Evolutionary conservation across 2,888 invertebrate species (phyloP), one percentile per base, ranked within the genome.

Genomic region (Heliothis peltigera): DNA sequence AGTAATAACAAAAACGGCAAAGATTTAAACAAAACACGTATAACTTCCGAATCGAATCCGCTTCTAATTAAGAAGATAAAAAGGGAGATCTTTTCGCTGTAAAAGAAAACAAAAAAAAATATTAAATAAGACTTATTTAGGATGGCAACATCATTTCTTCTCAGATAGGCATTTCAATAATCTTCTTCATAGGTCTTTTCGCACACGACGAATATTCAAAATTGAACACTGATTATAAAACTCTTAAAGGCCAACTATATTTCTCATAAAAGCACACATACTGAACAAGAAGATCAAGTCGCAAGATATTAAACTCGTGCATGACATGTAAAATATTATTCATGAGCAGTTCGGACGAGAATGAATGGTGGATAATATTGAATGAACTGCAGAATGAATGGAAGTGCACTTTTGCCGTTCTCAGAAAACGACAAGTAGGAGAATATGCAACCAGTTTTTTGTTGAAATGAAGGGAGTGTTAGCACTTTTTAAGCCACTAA

Each of bases 351-450:
- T 39, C n/a, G 39, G n/a, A 39, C 39, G 39, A n/a, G 39, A 39
- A 39, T 39, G 39, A 39, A 39, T 39, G 39, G 39, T 39, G n/a
- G 39, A 39, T 39, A 39, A 39, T 39, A 39, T n/a, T 39, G 39
- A 39, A 39, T 35, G 35, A 15, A 15, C 15, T 35, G 35, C 15
- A 4, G 35, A 28, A 21, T 39, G 19, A 65, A 65, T 21, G 54
- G 19, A 52, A 44, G 8, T 39, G 35, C 44, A 39, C 6, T 46
- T 28, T 7, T 10, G 51, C 17, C n/a, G 15, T 66, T 10, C 1
- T n/a, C 19, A n/a, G 28, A 35, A 64, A 54, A 56, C 46, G 39
- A 15, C 39, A 39, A 32, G 7, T 46, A 46, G 6, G 10, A 49
- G 12, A 44, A 47, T 12, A 15, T 22, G 18, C n/a, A 42, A 55